These are phyloP conservation scores for Eumaeus atala DNA, from an alignment of 1,140 invertebrate species.

Conservation along the genomic window DNA sequence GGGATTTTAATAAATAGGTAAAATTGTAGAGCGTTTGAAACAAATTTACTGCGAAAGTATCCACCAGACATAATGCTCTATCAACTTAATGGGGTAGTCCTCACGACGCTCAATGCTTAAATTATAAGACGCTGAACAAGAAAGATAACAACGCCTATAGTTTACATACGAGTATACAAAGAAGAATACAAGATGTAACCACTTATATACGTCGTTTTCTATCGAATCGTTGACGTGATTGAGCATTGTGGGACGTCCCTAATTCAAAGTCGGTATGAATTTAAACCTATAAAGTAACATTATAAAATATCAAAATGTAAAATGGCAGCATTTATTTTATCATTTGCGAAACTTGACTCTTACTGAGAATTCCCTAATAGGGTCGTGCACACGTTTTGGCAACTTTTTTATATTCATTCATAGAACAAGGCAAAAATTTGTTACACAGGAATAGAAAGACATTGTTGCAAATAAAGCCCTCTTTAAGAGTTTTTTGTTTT, in stretches of 20 bases:
- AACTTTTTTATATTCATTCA: too few species aligned
- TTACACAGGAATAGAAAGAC: too few species aligned
- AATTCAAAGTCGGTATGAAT: neutral
- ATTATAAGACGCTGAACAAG: too few species aligned
- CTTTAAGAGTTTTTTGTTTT: too few species aligned
- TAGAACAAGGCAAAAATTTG: too few species aligned
- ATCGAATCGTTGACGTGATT: neutral
- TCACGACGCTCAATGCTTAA: neutral
- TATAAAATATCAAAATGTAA: slow-evolving; percentile 8
- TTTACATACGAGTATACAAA: too few species aligned
- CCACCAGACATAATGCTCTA: slow-evolving; percentile 1
- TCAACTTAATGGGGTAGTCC: neutral
- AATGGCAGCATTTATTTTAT: slow-evolving; percentile 9
- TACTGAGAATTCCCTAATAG: neutral
- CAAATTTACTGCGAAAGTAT: slow-evolving; percentile 1
- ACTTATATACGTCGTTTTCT: too few species aligned
- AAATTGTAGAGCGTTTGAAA: slow-evolving; percentile 4
- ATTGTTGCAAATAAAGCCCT: too few species aligned
- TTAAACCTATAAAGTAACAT: slow-evolving; percentile 6
- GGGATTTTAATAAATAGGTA: neutral
- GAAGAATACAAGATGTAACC: too few species aligned
- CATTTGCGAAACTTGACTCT: neutral
- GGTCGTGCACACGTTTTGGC: too few species aligned
- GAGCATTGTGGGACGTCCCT: slow-evolving; percentile 3
- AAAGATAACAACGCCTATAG: too few species aligned